Evolutionary conservation across 2,113 vertebrate species (phyloP).

Genomic region (Paradisaea rubra): DNA sequence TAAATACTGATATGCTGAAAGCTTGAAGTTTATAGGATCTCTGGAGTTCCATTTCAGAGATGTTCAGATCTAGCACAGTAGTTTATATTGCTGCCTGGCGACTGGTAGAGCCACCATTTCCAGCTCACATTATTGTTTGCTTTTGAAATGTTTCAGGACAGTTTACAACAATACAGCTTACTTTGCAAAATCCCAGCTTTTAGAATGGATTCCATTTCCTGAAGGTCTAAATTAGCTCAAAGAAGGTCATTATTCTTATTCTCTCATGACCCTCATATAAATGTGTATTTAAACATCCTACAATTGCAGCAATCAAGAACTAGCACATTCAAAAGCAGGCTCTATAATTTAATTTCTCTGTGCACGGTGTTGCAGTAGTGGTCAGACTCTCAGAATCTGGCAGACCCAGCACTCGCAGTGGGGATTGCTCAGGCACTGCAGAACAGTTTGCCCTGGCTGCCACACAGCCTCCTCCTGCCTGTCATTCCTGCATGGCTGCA

Average conservation of each 20-base stretch:
- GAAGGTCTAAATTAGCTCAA: background rate
- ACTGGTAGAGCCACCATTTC: background rate
- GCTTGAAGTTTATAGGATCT: background rate
- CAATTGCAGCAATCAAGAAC: background rate
- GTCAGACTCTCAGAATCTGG: background rate
- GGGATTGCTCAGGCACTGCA: fast-evolving
- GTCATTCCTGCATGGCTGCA: fast-evolving
- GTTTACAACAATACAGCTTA: background rate
- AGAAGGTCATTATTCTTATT: background rate
- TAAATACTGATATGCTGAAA: background rate
- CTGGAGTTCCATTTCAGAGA: background rate
- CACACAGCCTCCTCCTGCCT: background rate
- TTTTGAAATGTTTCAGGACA: background rate
- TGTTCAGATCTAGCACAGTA: background rate
- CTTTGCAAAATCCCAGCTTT: background rate
- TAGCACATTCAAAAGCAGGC: background rate
- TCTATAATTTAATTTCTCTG: background rate
- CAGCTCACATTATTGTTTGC: background rate
- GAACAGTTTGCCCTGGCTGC: background rate
- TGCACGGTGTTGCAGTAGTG: background rate
- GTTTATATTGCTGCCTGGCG: background rate
- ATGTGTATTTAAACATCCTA: background rate
- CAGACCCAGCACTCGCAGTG: fast-evolving
- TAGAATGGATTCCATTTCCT: background rate
- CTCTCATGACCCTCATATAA: background rate